A percentile compares a stretch with the other conserved stretches of the same genome.
Conservation (phyloP, 2,113 vertebrate genomes). For the Corythornis cristatus region DNA sequence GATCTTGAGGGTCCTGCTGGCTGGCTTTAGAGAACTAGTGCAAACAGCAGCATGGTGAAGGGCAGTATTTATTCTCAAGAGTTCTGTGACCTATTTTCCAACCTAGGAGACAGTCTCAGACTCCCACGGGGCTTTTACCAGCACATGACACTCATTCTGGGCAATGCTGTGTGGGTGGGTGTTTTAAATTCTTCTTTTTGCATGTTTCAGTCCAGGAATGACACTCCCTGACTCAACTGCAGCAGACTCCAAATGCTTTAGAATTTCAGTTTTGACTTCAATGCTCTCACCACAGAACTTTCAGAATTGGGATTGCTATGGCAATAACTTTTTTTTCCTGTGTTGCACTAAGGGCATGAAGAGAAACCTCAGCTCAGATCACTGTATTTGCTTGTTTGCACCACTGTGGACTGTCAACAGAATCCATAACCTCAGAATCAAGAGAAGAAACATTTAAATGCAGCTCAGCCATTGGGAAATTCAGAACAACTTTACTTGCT, state of each 20-base stretch:
- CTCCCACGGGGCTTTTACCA: not conserved
- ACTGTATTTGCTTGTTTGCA: not conserved
- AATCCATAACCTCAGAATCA: not conserved
- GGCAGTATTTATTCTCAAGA: not conserved
- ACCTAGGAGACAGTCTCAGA: not conserved
- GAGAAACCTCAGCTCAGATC: not conserved
- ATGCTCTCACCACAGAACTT: not conserved
- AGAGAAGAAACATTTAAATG: not conserved
- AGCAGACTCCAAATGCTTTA: not conserved
- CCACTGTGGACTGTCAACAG: not conserved
- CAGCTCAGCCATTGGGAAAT: not conserved
- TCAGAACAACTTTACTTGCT: not conserved
- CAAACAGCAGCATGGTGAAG: not conserved
- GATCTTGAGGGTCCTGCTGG: not conserved
- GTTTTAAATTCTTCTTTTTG: not conserved
- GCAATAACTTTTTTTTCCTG: not conserved
- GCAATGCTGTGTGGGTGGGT: not conserved
- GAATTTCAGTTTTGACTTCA: not conserved
- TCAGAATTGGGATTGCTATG: not conserved
- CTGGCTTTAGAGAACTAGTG: not conserved
- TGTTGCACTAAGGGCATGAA: not conserved
- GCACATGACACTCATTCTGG: not conserved
- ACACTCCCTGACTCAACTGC: not conserved
- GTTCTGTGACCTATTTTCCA: not conserved
- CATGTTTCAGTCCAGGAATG: not conserved